A percentile compares a stretch with the other conserved stretches of the same genome.
These are phyloP conservation scores for Drosophila robusta DNA, from an alignment of 2,888 invertebrate species.

Conservation along the genomic window DNA sequence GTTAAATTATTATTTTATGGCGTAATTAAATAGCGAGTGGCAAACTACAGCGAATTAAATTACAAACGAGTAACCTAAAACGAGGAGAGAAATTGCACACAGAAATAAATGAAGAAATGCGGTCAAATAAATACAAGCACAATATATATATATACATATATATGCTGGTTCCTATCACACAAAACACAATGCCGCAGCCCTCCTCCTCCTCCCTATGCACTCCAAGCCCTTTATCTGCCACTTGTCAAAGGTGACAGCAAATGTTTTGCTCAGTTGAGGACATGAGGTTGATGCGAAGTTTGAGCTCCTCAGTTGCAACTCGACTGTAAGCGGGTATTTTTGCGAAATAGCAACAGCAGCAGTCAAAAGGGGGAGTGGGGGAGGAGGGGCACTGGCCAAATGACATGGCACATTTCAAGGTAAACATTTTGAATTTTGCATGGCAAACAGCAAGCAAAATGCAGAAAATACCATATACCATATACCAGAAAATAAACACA, in stretches of 20 bases:
- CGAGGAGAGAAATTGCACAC: too few relatives aligned
- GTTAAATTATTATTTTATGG: too few relatives aligned
- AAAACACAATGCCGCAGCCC: too few relatives aligned
- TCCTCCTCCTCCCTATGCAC: neutral
- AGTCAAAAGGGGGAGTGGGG: neutral
- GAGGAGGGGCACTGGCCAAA: conserved; percentile 32
- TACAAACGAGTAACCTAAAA: neutral
- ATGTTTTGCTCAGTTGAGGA: neutral
- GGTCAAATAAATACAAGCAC: too few relatives aligned
- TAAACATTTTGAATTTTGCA: conserved; percentile 67
- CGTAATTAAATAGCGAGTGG: neutral
- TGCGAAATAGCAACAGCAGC: neutral
- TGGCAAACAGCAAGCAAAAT: conserved; percentile 40
- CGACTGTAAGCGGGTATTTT: neutral
- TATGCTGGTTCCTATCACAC: neutral
- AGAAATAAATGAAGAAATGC: neutral
- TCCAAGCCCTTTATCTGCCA: neutral
- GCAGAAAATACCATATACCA: conserved; percentile 14
- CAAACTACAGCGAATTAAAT: neutral
- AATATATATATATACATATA: too few relatives aligned
- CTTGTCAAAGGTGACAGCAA: neutral
- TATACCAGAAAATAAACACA: conserved; percentile 2
- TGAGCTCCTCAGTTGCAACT: neutral
- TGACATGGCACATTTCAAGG: conserved; percentile 78
- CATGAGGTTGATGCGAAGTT: neutral